Evolutionary conservation across 2,888 invertebrate genomes (phyloP).

Genomic region (Arctia plantaginis): DNA sequence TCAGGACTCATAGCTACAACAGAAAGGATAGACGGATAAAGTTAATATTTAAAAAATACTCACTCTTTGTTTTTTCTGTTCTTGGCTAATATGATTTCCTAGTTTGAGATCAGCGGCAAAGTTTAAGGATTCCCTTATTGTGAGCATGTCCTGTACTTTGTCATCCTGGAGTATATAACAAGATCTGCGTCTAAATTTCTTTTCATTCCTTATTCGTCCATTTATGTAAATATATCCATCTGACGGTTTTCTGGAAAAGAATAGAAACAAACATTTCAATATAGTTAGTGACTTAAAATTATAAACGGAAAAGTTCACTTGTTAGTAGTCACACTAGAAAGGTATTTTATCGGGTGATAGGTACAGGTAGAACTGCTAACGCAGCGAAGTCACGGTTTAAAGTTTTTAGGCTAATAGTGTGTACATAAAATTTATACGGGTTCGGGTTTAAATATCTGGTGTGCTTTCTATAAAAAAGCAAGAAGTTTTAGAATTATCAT

Average conservation of each 20-base stretch:
- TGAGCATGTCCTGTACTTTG: slow-evolving; percentile 92
- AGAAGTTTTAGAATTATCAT: neutral
- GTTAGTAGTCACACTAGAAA: neutral
- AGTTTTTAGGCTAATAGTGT: neutral
- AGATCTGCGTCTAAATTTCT: slow-evolving; percentile 90
- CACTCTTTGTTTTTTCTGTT: slow-evolving; percentile 90
- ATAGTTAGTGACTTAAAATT: neutral
- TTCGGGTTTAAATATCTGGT: neutral
- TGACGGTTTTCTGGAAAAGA: slow-evolving; percentile 70
- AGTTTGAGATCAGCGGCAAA: slow-evolving; percentile 96
- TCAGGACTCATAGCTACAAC: neutral
- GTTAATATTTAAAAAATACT: slow-evolving; percentile 40
- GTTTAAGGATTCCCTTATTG: slow-evolving; percentile 94
- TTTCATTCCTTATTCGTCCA: slow-evolving; percentile 88
- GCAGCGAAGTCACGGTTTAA: neutral
- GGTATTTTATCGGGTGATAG: neutral
- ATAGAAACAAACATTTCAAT: neutral
- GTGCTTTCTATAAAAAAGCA: neutral
- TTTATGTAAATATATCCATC: slow-evolving; percentile 91
- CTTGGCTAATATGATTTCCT: slow-evolving; percentile 86
- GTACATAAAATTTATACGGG: neutral
- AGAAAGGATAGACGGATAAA: neutral
- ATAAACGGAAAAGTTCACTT: neutral
- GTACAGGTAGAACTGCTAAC: neutral
- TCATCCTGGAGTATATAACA: slow-evolving; percentile 97